phyloP scores from a whole-genome alignment of 2,113 vertebrate genomes.

The Coturnix japonica region DNA sequence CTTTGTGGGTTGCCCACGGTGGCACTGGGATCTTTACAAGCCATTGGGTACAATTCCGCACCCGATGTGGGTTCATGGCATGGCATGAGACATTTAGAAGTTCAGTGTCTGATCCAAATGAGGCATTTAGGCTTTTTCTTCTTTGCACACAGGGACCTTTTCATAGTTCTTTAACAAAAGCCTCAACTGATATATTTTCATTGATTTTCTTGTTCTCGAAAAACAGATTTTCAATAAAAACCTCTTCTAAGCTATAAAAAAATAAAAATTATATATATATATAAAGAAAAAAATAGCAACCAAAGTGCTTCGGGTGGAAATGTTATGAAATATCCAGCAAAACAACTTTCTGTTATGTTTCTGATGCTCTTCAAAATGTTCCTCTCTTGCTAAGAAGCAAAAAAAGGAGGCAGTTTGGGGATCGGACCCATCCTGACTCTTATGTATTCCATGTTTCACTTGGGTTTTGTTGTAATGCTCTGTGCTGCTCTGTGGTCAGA shows the following conservation, averaged over 20 bases:
- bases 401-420: not conserved
- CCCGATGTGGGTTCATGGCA: accelerated
- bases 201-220: constrained; percentile 58
- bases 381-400: not conserved
- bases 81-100: not conserved
- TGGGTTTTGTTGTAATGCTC: not conserved
- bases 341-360: constrained; percentile 54
- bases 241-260: not conserved
- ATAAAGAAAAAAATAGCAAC: not conserved
- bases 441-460: not conserved
- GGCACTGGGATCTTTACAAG: not conserved
- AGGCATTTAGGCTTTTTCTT: not conserved
- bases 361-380: constrained; percentile 15
- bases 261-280: not conserved
- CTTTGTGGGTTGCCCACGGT: accelerated
- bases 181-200: constrained; percentile 37
- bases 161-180: constrained; percentile 19
- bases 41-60: not conserved
- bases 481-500: accelerated
- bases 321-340: constrained; percentile 61
- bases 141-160: not conserved
- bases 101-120: not conserved
- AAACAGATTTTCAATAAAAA: constrained; percentile 62
- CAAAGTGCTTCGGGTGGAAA: constrained; percentile 37
- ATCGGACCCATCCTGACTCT: not conserved